Evolutionary conservation across 1,140 invertebrate genomes (phyloP).

Genomic region (Hermetia illucens): DNA sequence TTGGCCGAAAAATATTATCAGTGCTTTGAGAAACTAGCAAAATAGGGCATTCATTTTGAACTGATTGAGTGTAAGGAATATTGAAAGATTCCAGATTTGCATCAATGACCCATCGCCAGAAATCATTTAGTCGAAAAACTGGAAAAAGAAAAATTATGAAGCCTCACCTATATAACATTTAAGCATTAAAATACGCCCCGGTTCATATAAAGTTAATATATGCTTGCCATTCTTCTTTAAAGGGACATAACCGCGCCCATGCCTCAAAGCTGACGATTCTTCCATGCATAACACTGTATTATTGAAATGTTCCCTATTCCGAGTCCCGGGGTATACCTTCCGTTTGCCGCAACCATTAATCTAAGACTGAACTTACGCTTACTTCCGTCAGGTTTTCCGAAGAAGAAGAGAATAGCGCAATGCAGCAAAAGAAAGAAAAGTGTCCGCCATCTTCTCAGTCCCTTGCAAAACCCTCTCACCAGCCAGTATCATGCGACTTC

Average conservation of each 20-base stretch:
- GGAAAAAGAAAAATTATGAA: not conserved
- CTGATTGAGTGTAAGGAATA: not conserved
- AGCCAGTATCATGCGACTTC: too few relatives aligned
- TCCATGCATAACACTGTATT: too few relatives aligned
- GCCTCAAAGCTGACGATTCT: too few relatives aligned
- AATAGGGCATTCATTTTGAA: not conserved
- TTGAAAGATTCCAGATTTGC: not conserved
- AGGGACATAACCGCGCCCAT: not conserved
- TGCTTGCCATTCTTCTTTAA: not conserved
- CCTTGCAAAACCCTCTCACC: too few relatives aligned
- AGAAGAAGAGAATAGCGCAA: too few relatives aligned
- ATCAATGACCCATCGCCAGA: constrained; percentile 1
- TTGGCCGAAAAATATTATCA: not conserved
- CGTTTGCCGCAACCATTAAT: too few relatives aligned
- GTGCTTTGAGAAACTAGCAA: not conserved
- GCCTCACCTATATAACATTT: not conserved
- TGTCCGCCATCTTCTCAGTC: too few relatives aligned
- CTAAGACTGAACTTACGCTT: too few relatives aligned
- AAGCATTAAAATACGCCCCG: not conserved
- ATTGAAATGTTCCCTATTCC: too few relatives aligned
- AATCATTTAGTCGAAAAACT: not conserved
- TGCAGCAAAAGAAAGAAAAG: too few relatives aligned
- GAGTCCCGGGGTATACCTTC: too few relatives aligned
- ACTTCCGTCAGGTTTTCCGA: too few relatives aligned
- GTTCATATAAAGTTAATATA: not conserved